Conservation (phyloP, 2,888 invertebrate genomes). For the Melipona beecheii region DNA sequence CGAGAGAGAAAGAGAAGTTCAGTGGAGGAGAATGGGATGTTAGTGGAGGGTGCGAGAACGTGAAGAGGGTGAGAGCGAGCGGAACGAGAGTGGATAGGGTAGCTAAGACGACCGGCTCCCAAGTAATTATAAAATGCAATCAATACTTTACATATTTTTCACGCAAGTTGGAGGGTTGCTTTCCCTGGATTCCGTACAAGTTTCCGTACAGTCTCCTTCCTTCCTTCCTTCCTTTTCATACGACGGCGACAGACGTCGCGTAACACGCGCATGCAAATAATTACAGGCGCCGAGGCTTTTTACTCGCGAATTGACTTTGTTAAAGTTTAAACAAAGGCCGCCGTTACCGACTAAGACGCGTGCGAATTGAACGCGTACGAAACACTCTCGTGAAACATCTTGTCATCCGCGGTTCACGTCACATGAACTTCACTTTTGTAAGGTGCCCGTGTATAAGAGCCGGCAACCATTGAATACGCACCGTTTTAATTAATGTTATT, state of each 20-base stretch:
- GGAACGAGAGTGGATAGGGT: conserved; percentile 77
- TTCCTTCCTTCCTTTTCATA: conserved; percentile 31
- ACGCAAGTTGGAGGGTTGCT: conserved; percentile 78
- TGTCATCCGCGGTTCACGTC: conserved; percentile 10
- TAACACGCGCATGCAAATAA: conserved; percentile 59
- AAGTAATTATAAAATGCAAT: conserved; percentile 85
- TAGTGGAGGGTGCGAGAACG: conserved; percentile 73
- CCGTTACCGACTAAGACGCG: neutral
- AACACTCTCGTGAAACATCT: conserved; percentile 12
- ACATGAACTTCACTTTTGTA: conserved; percentile 6
- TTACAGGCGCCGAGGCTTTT: conserved; percentile 47
- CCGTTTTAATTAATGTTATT: conserved; percentile 41
- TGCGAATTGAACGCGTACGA: conserved; percentile 1
- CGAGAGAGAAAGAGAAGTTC: conserved; percentile 12
- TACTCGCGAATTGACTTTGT: conserved; percentile 50
- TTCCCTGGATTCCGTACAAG: conserved; percentile 59
- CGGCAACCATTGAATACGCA: conserved; percentile 10
- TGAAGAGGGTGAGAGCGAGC: conserved; percentile 66
- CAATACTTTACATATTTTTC: conserved; percentile 85
- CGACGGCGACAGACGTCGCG: conserved; percentile 27
- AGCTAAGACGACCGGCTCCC: conserved; percentile 84
- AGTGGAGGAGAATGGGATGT: conserved; percentile 27
- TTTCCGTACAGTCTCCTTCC: conserved; percentile 23
- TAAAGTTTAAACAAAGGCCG: conserved; percentile 38
- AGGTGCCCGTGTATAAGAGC: neutral